Percentiles rank a stretch among this genome's conserved stretches.
phyloP scores from a whole-genome alignment of 2,888 invertebrate genomes.

The Galerucella nymphaeae region DNA sequence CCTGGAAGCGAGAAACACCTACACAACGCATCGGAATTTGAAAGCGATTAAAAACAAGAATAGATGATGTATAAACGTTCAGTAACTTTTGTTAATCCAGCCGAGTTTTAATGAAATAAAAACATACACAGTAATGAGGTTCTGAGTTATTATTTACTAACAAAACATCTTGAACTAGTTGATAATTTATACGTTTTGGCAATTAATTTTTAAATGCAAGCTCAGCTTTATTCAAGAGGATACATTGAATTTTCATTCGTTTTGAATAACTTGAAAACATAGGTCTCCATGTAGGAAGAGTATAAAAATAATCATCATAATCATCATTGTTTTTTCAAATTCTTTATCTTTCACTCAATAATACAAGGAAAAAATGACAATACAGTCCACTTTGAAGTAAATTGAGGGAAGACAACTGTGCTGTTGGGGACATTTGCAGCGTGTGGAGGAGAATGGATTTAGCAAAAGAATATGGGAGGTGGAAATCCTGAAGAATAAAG shows the following conservation, averaged over 20 bases:
- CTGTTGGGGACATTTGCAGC: no score
- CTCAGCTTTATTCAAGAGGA: not conserved
- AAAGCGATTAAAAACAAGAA: constrained; percentile 7
- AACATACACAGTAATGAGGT: not conserved
- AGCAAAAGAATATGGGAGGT: no score
- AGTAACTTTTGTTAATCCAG: not conserved
- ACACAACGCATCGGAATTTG: not conserved
- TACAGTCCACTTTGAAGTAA: no score
- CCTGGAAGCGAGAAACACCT: not conserved
- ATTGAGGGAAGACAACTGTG: no score
- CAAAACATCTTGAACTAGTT: not conserved
- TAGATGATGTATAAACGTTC: constrained; percentile 7
- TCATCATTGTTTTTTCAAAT: no score
- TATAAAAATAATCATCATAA: no score
- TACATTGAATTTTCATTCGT: no score
- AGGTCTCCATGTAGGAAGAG: not conserved
- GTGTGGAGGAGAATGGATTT: no score
- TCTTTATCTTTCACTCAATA: no score
- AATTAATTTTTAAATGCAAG: not conserved
- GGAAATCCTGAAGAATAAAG: no score
- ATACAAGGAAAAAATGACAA: no score
- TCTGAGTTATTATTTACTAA: not conserved
- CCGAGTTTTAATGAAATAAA: not conserved
- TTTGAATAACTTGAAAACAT: no score
- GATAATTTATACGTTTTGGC: not conserved